Conservation (phyloP, 2,888 invertebrate genomes). For the Microdon myrmicae region DNA sequence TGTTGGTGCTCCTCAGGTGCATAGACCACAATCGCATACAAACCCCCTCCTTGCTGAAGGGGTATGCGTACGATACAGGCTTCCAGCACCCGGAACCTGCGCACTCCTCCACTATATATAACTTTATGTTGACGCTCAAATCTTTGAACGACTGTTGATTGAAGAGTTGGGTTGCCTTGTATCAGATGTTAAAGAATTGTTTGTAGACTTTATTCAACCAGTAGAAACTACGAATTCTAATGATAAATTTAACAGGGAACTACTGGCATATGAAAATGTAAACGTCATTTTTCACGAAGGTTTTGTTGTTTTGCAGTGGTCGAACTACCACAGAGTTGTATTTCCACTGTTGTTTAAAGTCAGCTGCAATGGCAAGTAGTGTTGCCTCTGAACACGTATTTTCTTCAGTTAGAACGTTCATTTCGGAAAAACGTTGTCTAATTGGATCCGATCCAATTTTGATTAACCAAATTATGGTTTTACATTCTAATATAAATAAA, state of each 20-base stretch:
- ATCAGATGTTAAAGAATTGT: constrained; percentile 11
- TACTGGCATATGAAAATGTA: constrained; percentile 9
- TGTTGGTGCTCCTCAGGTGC: too few species aligned
- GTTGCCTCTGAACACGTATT: constrained; percentile 15
- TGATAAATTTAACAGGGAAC: constrained; percentile 5
- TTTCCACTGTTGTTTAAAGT: constrained; percentile 4
- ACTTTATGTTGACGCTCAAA: too few species aligned
- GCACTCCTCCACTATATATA: too few species aligned
- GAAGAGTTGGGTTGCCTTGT: constrained; percentile 3
- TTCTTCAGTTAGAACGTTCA: constrained; percentile 8
- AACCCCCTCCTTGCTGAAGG: too few species aligned
- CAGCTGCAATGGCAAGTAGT: constrained; percentile 14
- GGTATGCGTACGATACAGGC: too few species aligned
- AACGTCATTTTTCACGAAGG: constrained; percentile 8
- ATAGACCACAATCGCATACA: too few species aligned
- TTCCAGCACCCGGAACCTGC: too few species aligned
- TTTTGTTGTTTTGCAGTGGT: constrained; percentile 14
- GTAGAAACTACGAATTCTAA: constrained; percentile 2
- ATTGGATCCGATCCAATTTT: constrained; percentile 14
- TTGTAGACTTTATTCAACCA: constrained; percentile 17
- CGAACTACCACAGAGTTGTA: constrained; percentile 3
- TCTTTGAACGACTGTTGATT: constrained; percentile 12
- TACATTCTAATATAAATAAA: constrained; percentile 4
- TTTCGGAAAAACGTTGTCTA: constrained; percentile 15
- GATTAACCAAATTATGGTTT: constrained; percentile 15